Percentiles rank a stretch among this genome's conserved stretches.
phyloP scores from a whole-genome alignment of 2,113 vertebrate genomes.

The Piaya cayana region DNA sequence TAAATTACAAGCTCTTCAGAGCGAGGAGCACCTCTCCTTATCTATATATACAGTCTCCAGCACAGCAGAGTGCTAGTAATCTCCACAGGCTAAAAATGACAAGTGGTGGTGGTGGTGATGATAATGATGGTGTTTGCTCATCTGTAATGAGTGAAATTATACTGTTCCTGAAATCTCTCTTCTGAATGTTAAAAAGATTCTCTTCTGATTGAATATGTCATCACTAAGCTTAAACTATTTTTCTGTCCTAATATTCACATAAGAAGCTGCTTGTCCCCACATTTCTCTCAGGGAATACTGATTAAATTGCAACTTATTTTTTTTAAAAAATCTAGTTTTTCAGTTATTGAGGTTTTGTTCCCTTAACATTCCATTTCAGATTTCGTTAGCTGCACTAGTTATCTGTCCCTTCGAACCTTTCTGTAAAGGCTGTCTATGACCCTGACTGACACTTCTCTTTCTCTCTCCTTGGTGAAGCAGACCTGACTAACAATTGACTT shows the following conservation, averaged over 20 bases:
- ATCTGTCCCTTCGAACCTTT: neutral
- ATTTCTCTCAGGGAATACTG: neutral
- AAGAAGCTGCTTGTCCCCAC: neutral
- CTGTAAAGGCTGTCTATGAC: conserved; percentile 3
- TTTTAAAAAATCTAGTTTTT: neutral
- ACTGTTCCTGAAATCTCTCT: neutral
- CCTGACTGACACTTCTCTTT: neutral
- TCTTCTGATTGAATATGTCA: neutral
- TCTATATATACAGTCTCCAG: neutral
- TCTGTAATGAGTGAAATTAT: neutral
- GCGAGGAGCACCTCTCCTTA: neutral
- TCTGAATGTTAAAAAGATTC: neutral
- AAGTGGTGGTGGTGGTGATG: neutral
- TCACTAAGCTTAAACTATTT: neutral
- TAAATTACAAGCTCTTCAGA: neutral
- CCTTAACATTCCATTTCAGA: neutral
- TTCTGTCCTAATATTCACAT: neutral
- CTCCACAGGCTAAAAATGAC: neutral
- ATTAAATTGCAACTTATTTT: neutral
- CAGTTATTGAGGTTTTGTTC: neutral
- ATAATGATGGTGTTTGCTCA: neutral
- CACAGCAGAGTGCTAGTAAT: neutral
- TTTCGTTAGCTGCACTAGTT: neutral
- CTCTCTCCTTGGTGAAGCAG: neutral
- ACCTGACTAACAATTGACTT: neutral